Evolutionary conservation across 2,888 invertebrate species (phyloP).

Genomic region (Hirtodrosophila histrioides): DNA sequence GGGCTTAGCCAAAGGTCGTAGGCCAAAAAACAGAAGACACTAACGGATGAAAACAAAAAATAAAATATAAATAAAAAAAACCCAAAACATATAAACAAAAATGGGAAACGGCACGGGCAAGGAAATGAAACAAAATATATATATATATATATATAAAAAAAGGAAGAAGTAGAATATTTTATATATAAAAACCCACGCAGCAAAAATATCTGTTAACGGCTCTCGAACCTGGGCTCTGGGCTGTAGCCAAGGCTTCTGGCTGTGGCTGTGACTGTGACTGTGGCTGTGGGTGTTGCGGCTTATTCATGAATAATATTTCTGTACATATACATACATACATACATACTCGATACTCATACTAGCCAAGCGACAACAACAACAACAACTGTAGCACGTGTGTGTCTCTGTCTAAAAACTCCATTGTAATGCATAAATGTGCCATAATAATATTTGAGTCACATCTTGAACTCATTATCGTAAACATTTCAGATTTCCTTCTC

Average conservation of each 20-base stretch:
- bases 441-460: constrained; percentile 23
- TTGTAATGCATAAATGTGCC: constrained; percentile 28
- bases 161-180: too few relatives aligned
- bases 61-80: constrained; percentile 11
- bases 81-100: constrained; percentile 39
- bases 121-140: constrained; percentile 11
- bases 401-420: constrained; percentile 10
- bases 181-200: constrained; percentile 29
- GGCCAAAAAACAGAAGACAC: constrained; percentile 45
- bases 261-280: neutral
- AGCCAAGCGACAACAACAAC: constrained; percentile 10
- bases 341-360: constrained; percentile 12
- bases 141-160: neutral
- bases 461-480: constrained; percentile 21
- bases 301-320: constrained; percentile 49
- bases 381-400: constrained; percentile 30
- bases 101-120: constrained; percentile 30
- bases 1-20: constrained; percentile 51
- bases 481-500: constrained; percentile 8
- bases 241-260: too few relatives aligned
- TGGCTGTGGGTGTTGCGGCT: constrained; percentile 39
- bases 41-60: constrained; percentile 34
- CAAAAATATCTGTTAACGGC: constrained; percentile 33
- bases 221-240: too few relatives aligned
- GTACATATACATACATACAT: constrained; percentile 26